These are phyloP conservation scores for Luscinia megarhynchos DNA, from an alignment of 2,797 vertebrate genomes.

Conservation along the genomic window DNA sequence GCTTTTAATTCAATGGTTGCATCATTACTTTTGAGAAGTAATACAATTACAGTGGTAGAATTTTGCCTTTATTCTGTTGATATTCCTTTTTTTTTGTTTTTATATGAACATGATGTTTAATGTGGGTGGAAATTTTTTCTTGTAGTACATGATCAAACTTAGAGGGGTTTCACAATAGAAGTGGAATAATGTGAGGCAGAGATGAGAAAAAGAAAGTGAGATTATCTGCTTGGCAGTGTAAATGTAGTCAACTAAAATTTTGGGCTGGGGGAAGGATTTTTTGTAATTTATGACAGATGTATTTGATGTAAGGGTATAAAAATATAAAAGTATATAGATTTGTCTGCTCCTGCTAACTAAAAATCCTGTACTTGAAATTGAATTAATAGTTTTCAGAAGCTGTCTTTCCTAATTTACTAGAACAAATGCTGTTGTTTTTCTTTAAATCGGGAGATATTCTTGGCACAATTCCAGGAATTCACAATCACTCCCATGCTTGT, in stretches of 20 bases:
- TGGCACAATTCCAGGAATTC: slow-evolving; percentile 44
- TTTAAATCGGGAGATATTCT: slow-evolving; percentile 56
- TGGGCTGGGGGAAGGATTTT: background rate
- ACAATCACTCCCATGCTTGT: slow-evolving; percentile 56
- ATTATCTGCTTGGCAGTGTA: background rate
- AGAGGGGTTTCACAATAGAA: background rate
- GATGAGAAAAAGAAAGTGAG: slow-evolving; percentile 8
- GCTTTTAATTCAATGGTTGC: slow-evolving; percentile 1
- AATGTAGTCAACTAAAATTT: slow-evolving; percentile 15
- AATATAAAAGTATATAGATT: background rate
- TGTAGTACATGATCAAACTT: background rate
- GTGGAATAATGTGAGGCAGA: slow-evolving; percentile 11
- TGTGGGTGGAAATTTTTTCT: background rate
- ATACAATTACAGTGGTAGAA: background rate
- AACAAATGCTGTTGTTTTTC: slow-evolving; percentile 53
- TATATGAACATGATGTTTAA: background rate
- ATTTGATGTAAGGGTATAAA: background rate
- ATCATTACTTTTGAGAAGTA: background rate
- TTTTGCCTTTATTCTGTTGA: background rate
- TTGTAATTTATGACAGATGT: slow-evolving; percentile 8
- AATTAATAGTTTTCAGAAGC: slow-evolving; percentile 32
- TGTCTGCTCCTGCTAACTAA: background rate
- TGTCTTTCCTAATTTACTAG: slow-evolving; percentile 39
- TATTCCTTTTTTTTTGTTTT: background rate
- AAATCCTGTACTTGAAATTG: background rate